Evolutionary conservation across 2,888 invertebrate species (phyloP), one percentile per base, ranked within the genome.

Genomic region (Scaptomyza polygonia): DNA sequence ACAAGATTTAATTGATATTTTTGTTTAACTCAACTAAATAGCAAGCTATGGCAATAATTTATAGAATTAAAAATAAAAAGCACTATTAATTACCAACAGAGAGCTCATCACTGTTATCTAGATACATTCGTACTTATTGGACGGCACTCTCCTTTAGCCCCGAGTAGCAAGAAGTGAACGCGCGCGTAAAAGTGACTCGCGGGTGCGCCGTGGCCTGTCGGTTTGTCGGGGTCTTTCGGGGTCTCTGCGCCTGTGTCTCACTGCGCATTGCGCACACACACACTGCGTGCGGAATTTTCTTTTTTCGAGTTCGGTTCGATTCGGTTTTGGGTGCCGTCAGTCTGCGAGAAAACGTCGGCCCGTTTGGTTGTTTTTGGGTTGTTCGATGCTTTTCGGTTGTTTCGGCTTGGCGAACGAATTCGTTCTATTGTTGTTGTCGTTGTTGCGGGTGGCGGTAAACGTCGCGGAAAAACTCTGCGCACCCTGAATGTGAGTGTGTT

Each of bases 271-370:
- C 75, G 70, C 75, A 68, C 36, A 39, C 36, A 39, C 79, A 55
- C 29, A 77, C 79, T 74, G 83, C 83, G 78, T 74, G 85, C 72
- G 76, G 86, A 83, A 87, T 86, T 82, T 82, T 86, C 82, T 77
- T 77, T 75, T 78, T 70, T 76, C 73, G 80, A 77, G 65, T 66
- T 67, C 67, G 67, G 49, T 49, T 36, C 48, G 34, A 25, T 62
- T 73, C 49, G 62, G 62, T 62, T 70, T 73, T 74, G 62, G 73
- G 73, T 73, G 75, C 67, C 67, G 51, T 73, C 76, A 89, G 89
- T 90, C 89, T 87, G 79, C 86, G 89, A 89, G 90, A 85, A 88
- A 89, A 84, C 90, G 90, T 88, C 77, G 89, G 72, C 72, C 73
- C 63, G 76, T 71, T 77, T 75, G 81, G 87, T 79, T 72, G 77